Conservation (phyloP, 2,888 invertebrate genomes). For the Julus scandinavius region DNA sequence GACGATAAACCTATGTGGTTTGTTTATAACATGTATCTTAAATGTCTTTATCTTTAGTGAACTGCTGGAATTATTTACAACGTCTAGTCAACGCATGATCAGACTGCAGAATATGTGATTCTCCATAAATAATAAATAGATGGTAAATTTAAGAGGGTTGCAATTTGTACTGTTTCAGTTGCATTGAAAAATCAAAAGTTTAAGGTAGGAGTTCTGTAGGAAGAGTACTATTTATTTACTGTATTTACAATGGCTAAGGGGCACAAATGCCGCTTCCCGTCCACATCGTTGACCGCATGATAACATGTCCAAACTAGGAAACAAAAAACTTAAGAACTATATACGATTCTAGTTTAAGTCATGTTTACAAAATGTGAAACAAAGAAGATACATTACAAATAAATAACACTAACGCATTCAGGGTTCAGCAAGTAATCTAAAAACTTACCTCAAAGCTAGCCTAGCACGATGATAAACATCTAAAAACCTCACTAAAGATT, state of each 20-base stretch:
- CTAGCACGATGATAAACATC: too few relatives aligned
- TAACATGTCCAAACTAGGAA: not conserved
- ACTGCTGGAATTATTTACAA: constrained; percentile 7
- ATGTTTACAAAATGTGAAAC: not conserved
- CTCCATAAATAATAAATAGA: not conserved
- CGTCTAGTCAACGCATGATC: not conserved
- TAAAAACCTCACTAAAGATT: too few relatives aligned
- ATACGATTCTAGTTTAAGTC: not conserved
- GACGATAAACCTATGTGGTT: not conserved
- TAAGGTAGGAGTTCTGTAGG: not conserved
- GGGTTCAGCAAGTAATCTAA: too few relatives aligned
- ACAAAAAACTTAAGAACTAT: not conserved
- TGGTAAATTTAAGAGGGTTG: not conserved
- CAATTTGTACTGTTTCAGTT: not conserved
- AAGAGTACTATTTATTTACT: constrained; percentile 5
- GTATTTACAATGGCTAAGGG: constrained; percentile 10
- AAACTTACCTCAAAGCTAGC: too few relatives aligned
- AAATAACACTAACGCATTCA: not conserved
- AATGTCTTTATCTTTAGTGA: not conserved
- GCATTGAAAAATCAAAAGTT: not conserved
- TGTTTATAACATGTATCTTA: not conserved
- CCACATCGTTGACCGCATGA: not conserved
- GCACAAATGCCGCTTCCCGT: not conserved
- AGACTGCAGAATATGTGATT: not conserved
- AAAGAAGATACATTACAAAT: not conserved